Base-by-base conservation (phyloP, 2,888 invertebrate genomes). In the Caenorhabditis sp. region DNA sequence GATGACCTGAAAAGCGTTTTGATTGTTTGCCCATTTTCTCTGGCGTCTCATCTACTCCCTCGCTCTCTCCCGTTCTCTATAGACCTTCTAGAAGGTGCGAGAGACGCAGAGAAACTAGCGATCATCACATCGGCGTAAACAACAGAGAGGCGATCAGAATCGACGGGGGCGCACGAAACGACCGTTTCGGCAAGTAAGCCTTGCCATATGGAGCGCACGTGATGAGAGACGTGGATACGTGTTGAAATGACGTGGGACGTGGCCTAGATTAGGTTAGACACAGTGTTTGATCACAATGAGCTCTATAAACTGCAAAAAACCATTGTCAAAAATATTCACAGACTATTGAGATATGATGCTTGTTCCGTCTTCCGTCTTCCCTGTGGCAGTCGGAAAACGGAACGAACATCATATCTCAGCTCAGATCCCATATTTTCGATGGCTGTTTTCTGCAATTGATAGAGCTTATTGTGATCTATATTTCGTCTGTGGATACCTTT, bases 1-100 rank as follows among this genome's bases (percentile, higher is more conserved):
- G 44, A 89, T 79, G 28, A 77, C 82, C 90, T 90, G 64, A 16
- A 79, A 79, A 70, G 56, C 70, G 8, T 22, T 51, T 74, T 38
- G 2, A 38, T 38, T 38, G 38, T 38, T 38, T 38, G 38, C 44
- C 26, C 24, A 31, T 51, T 31, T 63, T 16, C 31, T 19, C 44
- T 73, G 35, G 49, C n/a, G 72, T 72, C 56, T 49, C 58, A 59
- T 59, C 14, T 26, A 6, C 38, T 38, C 38, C 12, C 38, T 38
- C 31, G 63, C 51, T 74, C 16, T 58, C 54, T 49, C 70, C 7
- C 31, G 31, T 38, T 38, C 38, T 38, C 38, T 38, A 38, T n/a
- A n/a, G n/a, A 38, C 38, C 38, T 19, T 47, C 47, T 47, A 47
- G 47, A 47, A 47, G 19, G 19, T 47, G 4, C 19, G 7, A 10